A percentile compares a stretch with the other conserved stretches of the same genome.
phyloP scores from a whole-genome alignment of 2,888 invertebrate genomes.

The Synanthedon myopaeformis region DNA sequence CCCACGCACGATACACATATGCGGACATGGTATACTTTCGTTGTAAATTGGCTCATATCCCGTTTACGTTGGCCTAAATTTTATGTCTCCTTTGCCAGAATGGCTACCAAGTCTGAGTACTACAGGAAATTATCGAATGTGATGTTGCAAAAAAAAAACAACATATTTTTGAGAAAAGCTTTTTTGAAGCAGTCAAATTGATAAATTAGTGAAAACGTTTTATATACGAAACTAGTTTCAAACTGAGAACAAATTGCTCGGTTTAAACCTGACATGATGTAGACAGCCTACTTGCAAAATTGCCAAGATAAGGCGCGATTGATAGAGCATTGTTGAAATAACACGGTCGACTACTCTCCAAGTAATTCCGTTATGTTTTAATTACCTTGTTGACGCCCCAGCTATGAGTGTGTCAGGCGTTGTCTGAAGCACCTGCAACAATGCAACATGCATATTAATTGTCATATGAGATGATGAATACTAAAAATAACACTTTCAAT shows the following conservation, averaged over 20 bases:
- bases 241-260: background rate
- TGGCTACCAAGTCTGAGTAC: background rate
- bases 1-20: constrained; percentile 47
- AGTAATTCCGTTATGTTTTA: constrained; percentile 22
- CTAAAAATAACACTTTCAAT: background rate
- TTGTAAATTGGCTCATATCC: constrained; percentile 52
- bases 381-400: constrained; percentile 36
- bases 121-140: background rate
- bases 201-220: background rate
- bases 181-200: no score
- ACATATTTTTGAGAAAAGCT: no score
- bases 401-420: constrained; percentile 6
- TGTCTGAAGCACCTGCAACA: constrained; percentile 31
- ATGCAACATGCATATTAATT: constrained; percentile 18
- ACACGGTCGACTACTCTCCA: constrained; percentile 15
- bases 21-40: constrained; percentile 66
- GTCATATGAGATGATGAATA: background rate
- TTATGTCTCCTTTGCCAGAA: background rate
- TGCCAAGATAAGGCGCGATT: constrained; percentile 5
- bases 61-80: constrained; percentile 26
- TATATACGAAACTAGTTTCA: background rate
- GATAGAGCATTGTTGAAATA: constrained; percentile 15
- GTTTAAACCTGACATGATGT: background rate
- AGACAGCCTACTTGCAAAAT: constrained; percentile 3
- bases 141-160: no score